These are phyloP conservation scores for Poeciliopsis turneri DNA, from an alignment of 2,797 vertebrate species.

Conservation along the genomic window DNA sequence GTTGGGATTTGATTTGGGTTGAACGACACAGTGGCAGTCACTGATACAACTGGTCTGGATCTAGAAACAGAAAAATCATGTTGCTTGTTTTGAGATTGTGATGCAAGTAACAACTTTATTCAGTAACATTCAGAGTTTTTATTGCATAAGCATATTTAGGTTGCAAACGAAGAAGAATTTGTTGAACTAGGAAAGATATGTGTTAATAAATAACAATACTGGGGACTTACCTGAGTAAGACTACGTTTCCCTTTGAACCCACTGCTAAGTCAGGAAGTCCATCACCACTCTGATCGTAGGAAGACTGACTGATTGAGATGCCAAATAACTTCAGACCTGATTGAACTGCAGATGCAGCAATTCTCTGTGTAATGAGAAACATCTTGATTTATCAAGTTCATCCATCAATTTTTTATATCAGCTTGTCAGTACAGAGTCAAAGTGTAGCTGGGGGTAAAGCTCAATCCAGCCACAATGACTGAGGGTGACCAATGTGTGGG, in stretches of 20 bases:
- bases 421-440: too few species aligned
- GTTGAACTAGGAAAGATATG: neutral
- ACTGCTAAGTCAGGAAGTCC: slow-evolving; percentile 80
- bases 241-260: slow-evolving; percentile 78
- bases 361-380: slow-evolving; percentile 63
- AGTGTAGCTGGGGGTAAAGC: too few species aligned
- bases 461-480: too few species aligned
- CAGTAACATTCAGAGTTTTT: too few species aligned
- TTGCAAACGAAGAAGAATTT: too few species aligned
- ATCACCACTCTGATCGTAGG: slow-evolving; percentile 81
- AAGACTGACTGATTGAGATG: slow-evolving; percentile 76
- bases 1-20: slow-evolving; percentile 65
- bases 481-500: too few species aligned
- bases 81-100: too few species aligned
- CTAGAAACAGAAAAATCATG: slow-evolving; percentile 56
- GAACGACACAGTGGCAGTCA: slow-evolving; percentile 60
- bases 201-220: neutral
- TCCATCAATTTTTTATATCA: too few species aligned
- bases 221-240: slow-evolving; percentile 81
- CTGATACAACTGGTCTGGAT: slow-evolving; percentile 81
- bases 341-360: slow-evolving; percentile 64
- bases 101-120: too few species aligned
- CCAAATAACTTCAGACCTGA: slow-evolving; percentile 80
- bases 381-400: neutral
- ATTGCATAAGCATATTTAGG: too few species aligned